These are phyloP conservation scores for Caenorhabditis briggsae DNA, from an alignment of 1,140 invertebrate genomes.

Conservation along the genomic window DNA sequence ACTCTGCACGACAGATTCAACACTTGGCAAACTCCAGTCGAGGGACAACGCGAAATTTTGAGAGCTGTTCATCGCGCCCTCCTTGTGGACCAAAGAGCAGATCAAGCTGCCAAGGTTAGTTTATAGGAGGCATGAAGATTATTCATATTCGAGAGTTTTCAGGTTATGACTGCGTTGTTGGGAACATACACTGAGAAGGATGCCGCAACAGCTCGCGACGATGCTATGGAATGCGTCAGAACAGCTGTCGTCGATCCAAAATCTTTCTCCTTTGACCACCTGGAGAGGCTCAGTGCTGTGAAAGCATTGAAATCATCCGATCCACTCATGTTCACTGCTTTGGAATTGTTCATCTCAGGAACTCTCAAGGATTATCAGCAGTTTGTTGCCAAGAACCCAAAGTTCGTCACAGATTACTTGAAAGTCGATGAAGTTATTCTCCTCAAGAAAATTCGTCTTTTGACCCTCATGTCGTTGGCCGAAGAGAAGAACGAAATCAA, in stretches of 20 bases:
- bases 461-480: conserved; percentile 75
- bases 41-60: conserved; percentile 52
- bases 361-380: conserved; percentile 68
- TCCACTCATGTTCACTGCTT: conserved; percentile 70
- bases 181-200: conserved; percentile 72
- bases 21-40: conserved; percentile 40
- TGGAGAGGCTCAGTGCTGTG: conserved; percentile 73
- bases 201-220: conserved; percentile 68
- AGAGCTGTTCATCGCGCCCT: conserved; percentile 60
- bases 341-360: conserved; percentile 73
- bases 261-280: conserved; percentile 75
- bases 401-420: conserved; percentile 72
- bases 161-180: conserved; percentile 73
- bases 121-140: neutral
- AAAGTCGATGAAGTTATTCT: conserved; percentile 70
- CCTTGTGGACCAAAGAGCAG: conserved; percentile 54
- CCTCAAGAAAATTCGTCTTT: conserved; percentile 75
- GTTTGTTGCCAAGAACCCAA: conserved; percentile 72
- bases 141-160: conserved; percentile 55
- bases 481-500: conserved; percentile 70
- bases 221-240: conserved; percentile 75
- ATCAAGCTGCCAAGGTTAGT: conserved; percentile 67
- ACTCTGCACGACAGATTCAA: conserved; percentile 61
- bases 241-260: conserved; percentile 74
- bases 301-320: conserved; percentile 71